Evolutionary conservation across 2,888 invertebrate species (phyloP).

Genomic region (Zhuqinia jingwanae): DNA sequence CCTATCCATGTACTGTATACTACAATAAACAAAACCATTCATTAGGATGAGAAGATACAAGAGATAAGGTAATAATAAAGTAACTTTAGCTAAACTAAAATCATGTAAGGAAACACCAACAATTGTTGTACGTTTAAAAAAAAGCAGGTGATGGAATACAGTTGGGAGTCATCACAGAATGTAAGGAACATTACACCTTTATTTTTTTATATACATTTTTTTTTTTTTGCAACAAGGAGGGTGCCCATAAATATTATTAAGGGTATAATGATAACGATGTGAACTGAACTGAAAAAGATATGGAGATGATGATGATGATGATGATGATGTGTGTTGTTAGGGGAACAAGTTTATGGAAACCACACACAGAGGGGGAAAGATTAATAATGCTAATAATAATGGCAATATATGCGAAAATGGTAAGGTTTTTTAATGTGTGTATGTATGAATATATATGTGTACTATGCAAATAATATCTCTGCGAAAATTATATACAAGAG

Average conservation of each 20-base stretch:
- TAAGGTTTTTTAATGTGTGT: not conserved
- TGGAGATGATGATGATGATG: no score
- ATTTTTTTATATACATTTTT: no score
- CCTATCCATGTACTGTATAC: no score
- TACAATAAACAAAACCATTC: slow-evolving; percentile 10
- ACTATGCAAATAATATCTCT: not conserved
- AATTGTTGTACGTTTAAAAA: not conserved
- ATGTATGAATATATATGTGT: not conserved
- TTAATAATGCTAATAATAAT: slow-evolving; percentile 43
- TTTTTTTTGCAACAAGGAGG: slow-evolving; percentile 19
- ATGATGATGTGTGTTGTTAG: no score
- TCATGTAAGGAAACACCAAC: slow-evolving; percentile 12
- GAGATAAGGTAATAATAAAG: slow-evolving; percentile 16
- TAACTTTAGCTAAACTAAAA: not conserved
- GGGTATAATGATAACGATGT: slow-evolving; percentile 50
- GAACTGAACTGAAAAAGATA: slow-evolving; percentile 16
- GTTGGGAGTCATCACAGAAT: slow-evolving; percentile 5
- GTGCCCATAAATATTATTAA: slow-evolving; percentile 2
- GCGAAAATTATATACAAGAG: not conserved
- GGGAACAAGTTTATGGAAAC: slow-evolving; percentile 56
- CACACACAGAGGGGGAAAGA: slow-evolving; percentile 62
- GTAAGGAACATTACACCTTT: slow-evolving; percentile 26
- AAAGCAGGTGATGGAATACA: not conserved
- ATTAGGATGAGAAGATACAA: not conserved
- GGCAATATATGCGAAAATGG: slow-evolving; percentile 41